Conservation (phyloP, 1,140 invertebrate genomes). For the Heliothis virescens region DNA sequence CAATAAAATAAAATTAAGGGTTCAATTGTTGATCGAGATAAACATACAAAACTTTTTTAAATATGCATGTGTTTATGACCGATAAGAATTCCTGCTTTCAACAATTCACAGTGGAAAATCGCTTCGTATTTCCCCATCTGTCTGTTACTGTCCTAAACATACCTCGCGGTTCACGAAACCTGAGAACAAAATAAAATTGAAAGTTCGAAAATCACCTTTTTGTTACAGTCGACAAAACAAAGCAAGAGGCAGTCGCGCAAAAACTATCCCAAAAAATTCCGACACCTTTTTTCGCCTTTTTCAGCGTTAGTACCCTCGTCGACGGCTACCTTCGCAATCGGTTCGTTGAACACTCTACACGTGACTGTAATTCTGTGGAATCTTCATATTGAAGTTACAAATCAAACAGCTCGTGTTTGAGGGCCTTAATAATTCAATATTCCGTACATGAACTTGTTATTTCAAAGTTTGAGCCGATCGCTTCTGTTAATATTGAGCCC, state of each 20-base stretch:
- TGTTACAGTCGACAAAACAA: conserved; percentile 20
- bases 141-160: not conserved
- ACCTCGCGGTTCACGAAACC: not conserved
- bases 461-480: conserved; percentile 2
- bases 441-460: not conserved
- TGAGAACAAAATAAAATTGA: not conserved
- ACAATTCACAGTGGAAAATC: too few relatives aligned
- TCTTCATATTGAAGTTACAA: conserved; percentile 31
- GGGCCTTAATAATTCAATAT: conserved; percentile 41
- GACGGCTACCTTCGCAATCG: not conserved
- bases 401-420: conserved; percentile 44
- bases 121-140: too few relatives aligned
- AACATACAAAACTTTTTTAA: too few relatives aligned
- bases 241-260: not conserved
- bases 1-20: too few relatives aligned
- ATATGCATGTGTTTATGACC: too few relatives aligned
- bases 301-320: not conserved
- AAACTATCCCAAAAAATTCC: conserved; percentile 18
- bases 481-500: not conserved
- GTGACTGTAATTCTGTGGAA: conserved; percentile 5
- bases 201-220: conserved; percentile 16
- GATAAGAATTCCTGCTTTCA: too few relatives aligned
- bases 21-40: too few relatives aligned
- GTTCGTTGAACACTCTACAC: conserved; percentile 45
- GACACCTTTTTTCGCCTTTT: conserved; percentile 27